A percentile compares a stretch with the other conserved stretches of the same genome.
Evolutionary conservation across 1,140 invertebrate genomes (phyloP).

Genomic region (Drosophila suzukii): DNA sequence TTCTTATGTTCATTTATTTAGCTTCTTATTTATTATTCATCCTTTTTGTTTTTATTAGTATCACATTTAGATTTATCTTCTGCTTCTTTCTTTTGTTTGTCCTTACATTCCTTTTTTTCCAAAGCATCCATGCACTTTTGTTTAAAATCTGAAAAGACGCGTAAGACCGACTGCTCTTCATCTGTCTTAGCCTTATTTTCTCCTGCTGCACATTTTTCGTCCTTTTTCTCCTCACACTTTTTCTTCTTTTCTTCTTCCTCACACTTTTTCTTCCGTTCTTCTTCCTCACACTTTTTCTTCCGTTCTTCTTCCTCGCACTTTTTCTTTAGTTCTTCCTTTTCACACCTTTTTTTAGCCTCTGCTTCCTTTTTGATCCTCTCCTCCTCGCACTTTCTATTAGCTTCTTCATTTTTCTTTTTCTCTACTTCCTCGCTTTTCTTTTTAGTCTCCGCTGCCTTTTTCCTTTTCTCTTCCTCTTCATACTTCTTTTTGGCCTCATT

Average conservation of each 20-base stretch:
- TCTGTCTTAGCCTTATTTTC: not conserved
- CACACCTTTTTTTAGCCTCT: not conserved
- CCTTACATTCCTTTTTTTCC: conserved; percentile 1
- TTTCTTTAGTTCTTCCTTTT: not conserved
- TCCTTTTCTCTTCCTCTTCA: not conserved
- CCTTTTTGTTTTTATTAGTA: conserved; percentile 13
- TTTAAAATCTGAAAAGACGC: not conserved
- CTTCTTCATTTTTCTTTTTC: conserved; percentile 8
- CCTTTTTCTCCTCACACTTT: not conserved
- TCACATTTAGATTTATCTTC: conserved; percentile 2
- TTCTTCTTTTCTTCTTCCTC: not conserved
- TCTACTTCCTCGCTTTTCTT: conserved; percentile 13
- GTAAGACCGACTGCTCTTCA: not conserved
- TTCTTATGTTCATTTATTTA: too few species aligned
- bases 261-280: not conserved
- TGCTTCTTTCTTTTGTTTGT: not conserved
- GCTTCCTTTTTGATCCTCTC: not conserved
- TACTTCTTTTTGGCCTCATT: conserved; percentile 1
- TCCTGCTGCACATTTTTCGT: not conserved
- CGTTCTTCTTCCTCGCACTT: conserved; percentile 1
- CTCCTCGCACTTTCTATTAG: conserved; percentile 9
- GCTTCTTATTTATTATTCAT: not conserved
- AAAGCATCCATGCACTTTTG: not conserved
- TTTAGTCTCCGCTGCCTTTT: conserved; percentile 3
- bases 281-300: not conserved